Evolutionary conservation across 2,888 invertebrate genomes (phyloP), one percentile per base, ranked within the genome.

Genomic region (Tetranychus piercei): DNA sequence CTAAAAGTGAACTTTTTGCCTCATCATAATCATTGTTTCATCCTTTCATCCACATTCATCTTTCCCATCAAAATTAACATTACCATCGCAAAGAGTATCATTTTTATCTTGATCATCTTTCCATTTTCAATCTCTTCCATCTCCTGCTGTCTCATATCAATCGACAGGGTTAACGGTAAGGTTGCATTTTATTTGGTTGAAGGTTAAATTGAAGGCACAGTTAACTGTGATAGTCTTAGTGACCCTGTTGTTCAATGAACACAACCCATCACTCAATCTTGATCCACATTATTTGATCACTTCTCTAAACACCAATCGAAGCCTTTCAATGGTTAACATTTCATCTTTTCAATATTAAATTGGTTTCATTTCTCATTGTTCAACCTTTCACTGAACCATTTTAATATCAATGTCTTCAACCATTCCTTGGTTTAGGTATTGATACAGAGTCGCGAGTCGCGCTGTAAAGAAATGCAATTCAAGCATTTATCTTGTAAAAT

Each of bases 21-120:
- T 34, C 34, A 34, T 66, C 20, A 66, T 66, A 20, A 20, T 20
- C 66, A 66, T 65, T n/a, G 15, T 65, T 65, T 65, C 65, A 65
- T 66, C 66, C 66, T 20, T 66, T 11, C 66, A 66, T 66, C 66
- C 65, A 15, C 65, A 65, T 65, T 65, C 65, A 65, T 65, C 65
- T 65, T 65, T 34, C 0, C 34, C 0, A 34, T 5, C 34, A 34
- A 34, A 34, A 34, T 34, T 34, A 4, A 3, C 34, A 34, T 34
- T 1, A 23, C 23, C 23, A 23, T 23, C 34, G 5, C 3, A 34
- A 34, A 34, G 34, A 34, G 34, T 34, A 34, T 34, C 34, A 34
- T 34, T 55, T 15, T 55, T 15, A 55, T 55, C 55, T 15, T 6
- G 55, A 55, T 55, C 11, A 55, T 15, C 9, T 55, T 15, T 55